A percentile compares a stretch with the other conserved stretches of the same genome.
Conservation (phyloP, 2,113 vertebrate genomes). For the Malurus elegans region DNA sequence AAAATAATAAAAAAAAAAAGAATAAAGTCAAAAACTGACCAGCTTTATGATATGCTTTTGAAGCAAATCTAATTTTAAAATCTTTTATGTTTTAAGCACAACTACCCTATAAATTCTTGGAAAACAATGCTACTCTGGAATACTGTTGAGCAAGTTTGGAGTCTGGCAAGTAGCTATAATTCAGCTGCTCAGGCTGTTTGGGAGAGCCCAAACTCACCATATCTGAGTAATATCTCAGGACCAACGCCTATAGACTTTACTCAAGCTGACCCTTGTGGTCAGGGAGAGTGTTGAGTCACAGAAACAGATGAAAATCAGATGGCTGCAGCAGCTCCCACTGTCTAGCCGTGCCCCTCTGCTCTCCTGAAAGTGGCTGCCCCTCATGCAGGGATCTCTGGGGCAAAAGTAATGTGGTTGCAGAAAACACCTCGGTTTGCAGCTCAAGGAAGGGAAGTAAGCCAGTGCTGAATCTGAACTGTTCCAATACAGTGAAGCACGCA, state of each 20-base stretch:
- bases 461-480: neutral
- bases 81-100: neutral
- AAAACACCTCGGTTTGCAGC: neutral
- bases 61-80: neutral
- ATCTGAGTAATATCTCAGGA: neutral
- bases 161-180: neutral
- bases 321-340: neutral
- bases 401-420: neutral
- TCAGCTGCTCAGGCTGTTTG: neutral
- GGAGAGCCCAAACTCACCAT: neutral
- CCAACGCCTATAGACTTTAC: neutral
- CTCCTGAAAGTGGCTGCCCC: neutral
- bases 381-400: neutral
- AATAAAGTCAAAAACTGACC: neutral
- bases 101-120: neutral
- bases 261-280: conserved; percentile 6
- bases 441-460: neutral
- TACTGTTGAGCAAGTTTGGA: neutral
- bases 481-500: neutral
- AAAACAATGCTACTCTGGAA: neutral
- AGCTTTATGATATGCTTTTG: neutral
- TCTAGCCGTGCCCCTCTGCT: neutral
- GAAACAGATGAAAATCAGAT: neutral
- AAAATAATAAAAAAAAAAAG: neutral
- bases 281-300: neutral